Evolutionary conservation across 2,797 vertebrate genomes (phyloP).

Genomic region (Channa striata): DNA sequence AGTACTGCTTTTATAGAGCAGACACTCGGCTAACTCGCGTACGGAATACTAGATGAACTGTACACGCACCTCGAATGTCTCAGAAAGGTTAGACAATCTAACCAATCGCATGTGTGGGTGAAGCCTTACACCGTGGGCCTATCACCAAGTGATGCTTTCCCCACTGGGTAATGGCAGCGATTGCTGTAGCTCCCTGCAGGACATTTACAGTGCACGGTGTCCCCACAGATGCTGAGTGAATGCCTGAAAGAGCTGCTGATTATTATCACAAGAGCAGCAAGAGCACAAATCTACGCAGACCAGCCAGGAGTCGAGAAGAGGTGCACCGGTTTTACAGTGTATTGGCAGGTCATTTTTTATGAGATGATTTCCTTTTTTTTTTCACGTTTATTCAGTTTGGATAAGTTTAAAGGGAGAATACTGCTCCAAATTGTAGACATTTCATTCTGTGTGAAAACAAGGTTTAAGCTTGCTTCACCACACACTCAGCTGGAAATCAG

Average conservation of each 20-base stretch:
- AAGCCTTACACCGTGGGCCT: slow-evolving; percentile 19
- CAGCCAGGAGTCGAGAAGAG: background rate
- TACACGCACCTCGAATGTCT: slow-evolving; percentile 18
- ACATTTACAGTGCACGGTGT: slow-evolving; percentile 31
- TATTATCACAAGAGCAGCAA: slow-evolving; percentile 30
- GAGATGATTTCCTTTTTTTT: slow-evolving; percentile 1
- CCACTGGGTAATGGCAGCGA: slow-evolving; percentile 46
- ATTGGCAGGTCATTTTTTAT: background rate
- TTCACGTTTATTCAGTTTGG: slow-evolving; percentile 7
- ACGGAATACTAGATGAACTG: background rate
- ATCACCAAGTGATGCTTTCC: slow-evolving; percentile 26
- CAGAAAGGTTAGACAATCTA: slow-evolving; percentile 33
- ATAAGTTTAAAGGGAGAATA: background rate
- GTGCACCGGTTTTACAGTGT: background rate
- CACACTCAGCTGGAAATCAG: slow-evolving; percentile 11
- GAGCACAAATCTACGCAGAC: slow-evolving; percentile 11
- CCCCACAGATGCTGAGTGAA: slow-evolving; percentile 18
- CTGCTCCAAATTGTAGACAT: background rate
- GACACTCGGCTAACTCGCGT: slow-evolving; percentile 4
- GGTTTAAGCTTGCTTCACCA: slow-evolving; percentile 2
- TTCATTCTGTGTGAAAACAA: slow-evolving; percentile 1
- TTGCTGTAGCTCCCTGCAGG: slow-evolving; percentile 44
- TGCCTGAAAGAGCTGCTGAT: slow-evolving; percentile 39
- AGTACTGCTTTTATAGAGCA: slow-evolving; percentile 32
- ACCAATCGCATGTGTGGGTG: slow-evolving; percentile 24